phyloP scores from a whole-genome alignment of 2,888 invertebrate species.

The Chirona hameri region DNA sequence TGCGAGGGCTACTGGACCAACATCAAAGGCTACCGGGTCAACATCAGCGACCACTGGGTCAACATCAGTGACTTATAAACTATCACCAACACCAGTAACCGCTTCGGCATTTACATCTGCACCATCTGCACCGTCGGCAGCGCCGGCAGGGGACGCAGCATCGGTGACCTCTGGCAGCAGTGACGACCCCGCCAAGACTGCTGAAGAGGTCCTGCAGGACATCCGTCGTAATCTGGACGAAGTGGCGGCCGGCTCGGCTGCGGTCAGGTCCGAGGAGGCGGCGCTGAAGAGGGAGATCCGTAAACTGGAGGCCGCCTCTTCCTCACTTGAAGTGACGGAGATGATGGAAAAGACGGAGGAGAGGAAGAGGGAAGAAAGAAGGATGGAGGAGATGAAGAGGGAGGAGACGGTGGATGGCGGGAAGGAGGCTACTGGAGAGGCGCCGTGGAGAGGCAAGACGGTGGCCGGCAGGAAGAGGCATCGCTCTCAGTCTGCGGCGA shows the following conservation, averaged over 20 bases:
- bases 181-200: background rate
- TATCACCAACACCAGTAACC: background rate
- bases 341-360: no score
- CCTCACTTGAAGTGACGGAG: no score
- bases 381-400: no score
- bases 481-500: background rate
- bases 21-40: no score
- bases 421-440: background rate
- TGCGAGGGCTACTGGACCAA: no score
- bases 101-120: background rate
- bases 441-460: background rate
- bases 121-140: background rate
- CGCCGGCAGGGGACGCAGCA: background rate
- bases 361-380: no score
- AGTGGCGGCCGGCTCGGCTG: background rate
- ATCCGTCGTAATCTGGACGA: background rate
- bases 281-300: background rate
- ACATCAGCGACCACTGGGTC: no score
- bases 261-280: background rate
- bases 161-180: background rate
- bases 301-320: no score
- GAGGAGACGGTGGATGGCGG: no score
- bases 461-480: background rate
- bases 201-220: background rate
- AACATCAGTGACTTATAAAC: no score